Conservation (phyloP, 2,113 vertebrate species). For the Heloderma charlesbogerti region DNA sequence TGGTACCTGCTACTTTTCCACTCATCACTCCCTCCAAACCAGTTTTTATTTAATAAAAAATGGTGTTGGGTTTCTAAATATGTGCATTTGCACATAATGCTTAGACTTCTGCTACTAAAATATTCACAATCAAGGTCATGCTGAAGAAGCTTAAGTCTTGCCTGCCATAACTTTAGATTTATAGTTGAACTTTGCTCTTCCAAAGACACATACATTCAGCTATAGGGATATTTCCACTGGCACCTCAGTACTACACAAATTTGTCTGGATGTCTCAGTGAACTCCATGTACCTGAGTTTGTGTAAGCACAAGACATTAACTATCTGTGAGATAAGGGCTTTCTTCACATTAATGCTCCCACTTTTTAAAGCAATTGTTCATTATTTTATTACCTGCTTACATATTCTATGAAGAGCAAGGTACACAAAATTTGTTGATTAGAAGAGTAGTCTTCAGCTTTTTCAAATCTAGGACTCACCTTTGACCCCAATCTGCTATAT, state of each 20-base stretch:
- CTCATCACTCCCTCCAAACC: neutral
- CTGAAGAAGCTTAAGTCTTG: neutral
- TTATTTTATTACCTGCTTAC: conserved; percentile 14
- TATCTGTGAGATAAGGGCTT: neutral
- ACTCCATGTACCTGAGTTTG: neutral
- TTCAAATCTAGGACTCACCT: neutral
- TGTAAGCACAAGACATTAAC: neutral
- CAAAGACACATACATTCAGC: neutral
- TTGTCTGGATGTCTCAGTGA: neutral
- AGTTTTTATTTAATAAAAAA: neutral
- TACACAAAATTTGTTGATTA: conserved; percentile 29
- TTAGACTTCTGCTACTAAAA: neutral
- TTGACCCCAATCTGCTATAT: neutral
- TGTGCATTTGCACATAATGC: too few relatives aligned
- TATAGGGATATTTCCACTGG: neutral
- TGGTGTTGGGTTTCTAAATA: neutral
- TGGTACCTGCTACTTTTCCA: neutral
- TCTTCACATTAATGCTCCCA: neutral
- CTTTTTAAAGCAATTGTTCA: neutral
- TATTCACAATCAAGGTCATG: neutral
- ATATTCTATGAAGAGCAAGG: conserved; percentile 12
- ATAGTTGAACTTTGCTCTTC: neutral
- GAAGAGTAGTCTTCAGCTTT: neutral
- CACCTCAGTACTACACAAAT: neutral
- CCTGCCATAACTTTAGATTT: neutral